Evolutionary conservation across 2,888 invertebrate species (phyloP), one percentile per base, ranked within the genome.

Genomic region (Phania funesta): DNA sequence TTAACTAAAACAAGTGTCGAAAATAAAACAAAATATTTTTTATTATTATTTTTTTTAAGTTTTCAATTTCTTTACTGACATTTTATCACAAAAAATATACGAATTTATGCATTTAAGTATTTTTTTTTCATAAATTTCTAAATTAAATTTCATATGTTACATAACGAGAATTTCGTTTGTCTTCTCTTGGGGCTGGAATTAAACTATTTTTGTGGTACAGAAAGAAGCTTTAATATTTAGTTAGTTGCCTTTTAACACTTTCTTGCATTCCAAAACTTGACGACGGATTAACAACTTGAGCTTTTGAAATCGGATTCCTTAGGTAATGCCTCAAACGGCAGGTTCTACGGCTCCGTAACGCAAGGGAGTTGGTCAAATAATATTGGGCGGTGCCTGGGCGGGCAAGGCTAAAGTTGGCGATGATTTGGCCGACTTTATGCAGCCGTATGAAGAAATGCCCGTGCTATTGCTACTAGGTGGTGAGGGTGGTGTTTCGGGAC

Each of bases 361-460:
- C 87, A 91, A 83, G 38, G 91, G 91, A 89, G 91, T 91, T 87
- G 91, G 91, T 91, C 91, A 91, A 89, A 91, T 91, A 83, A 91
- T 89, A 84, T 90, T 91, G 2, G 90, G 89, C 48, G 90, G 88
- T 38, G 88, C 87, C 79, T 87, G 87, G 44, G 86, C 76, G 5
- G 86, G 80, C 46, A 86, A 56, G 56, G 86, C 54, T 44, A 86
- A 80, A 22, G 88, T 88, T 6, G 91, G 90, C 24, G 91, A 91
- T 29, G 90, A 88, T 73, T 90, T 91, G 50, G 88, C 87, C 62
- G 90, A 89, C 78, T 91, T 91, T 52, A 91, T 89, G 80, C 90
- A 90, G 64, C 89, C 90, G 56, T 90, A 90, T 0, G 87, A 85
- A 46, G 90, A 90, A 76, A 88, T 87, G 18, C 88, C 88, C 62